Conservation (phyloP, 2,797 vertebrate species). For the Darevskia nairensis region DNA sequence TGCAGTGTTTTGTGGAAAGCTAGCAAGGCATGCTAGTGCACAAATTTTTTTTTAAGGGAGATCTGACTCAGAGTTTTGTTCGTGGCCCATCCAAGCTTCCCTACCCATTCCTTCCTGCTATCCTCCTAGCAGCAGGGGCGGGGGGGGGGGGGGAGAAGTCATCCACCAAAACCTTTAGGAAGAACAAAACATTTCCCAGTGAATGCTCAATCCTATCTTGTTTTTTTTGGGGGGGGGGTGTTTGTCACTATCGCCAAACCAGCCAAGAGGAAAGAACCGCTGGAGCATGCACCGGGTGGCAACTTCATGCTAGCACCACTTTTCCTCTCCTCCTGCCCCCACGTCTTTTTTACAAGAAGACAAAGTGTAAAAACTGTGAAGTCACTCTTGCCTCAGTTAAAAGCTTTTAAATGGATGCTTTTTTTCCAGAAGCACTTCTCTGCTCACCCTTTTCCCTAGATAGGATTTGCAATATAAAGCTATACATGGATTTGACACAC, state of each 20-base stretch:
- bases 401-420: constrained; percentile 70
- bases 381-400: constrained; percentile 52
- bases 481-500: constrained; percentile 65
- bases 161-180: too few relatives aligned
- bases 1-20: constrained; percentile 21
- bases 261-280: constrained; percentile 56
- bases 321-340: constrained; percentile 39
- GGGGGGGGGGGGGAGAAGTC: constrained; percentile 3
- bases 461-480: constrained; percentile 74
- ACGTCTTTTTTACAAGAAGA: constrained; percentile 57
- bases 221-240: not conserved
- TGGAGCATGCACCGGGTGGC: constrained; percentile 41
- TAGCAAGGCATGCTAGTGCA: constrained; percentile 34
- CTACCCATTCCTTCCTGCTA: constrained; percentile 31
- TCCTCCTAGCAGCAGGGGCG: not conserved
- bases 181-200: constrained; percentile 44
- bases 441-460: constrained; percentile 65
- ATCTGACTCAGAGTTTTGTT: constrained; percentile 42
- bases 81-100: constrained; percentile 30
- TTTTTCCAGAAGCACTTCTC: constrained; percentile 69
- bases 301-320: constrained; percentile 49
- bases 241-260: constrained; percentile 55
- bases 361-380: constrained; percentile 61
- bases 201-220: constrained; percentile 52
- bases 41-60: constrained; percentile 46